Evolutionary conservation across 2,888 invertebrate genomes (phyloP).

Genomic region (Chydorus sphaericus): DNA sequence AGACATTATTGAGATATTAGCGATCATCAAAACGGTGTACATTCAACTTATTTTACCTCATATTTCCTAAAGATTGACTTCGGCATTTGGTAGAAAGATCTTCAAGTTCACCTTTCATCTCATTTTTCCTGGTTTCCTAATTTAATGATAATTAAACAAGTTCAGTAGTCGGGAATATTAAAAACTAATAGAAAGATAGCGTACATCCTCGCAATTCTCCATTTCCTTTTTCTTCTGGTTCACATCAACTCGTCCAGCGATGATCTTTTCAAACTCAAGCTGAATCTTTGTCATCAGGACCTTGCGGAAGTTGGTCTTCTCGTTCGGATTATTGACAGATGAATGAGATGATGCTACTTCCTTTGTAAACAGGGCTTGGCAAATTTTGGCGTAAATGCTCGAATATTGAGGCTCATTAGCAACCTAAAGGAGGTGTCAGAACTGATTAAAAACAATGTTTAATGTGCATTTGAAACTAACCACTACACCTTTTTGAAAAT

Average conservation of each 20-base stretch:
- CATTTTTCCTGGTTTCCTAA: conserved; percentile 50
- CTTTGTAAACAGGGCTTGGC: not conserved
- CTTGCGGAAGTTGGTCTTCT: conserved; percentile 49
- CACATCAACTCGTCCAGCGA: conserved; percentile 47
- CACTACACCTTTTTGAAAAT: conserved; percentile 70
- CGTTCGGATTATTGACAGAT: conserved; percentile 21
- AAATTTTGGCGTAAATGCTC: not conserved
- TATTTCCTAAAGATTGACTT: conserved; percentile 75
- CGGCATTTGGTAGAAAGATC: conserved; percentile 64
- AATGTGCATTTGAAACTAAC: not conserved
- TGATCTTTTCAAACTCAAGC: conserved; percentile 72
- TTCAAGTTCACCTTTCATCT: conserved; percentile 47
- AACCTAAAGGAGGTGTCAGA: conserved; percentile 21
- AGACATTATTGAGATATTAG: not conserved
- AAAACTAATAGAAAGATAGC: conserved; percentile 17
- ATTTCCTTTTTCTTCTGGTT: conserved; percentile 40
- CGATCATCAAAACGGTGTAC: not conserved
- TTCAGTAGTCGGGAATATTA: not conserved
- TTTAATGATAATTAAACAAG: not conserved
- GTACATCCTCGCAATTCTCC: conserved; percentile 40
- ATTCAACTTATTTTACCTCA: conserved; percentile 43
- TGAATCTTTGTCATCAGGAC: conserved; percentile 73
- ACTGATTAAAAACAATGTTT: not conserved
- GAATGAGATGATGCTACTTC: too few species aligned
- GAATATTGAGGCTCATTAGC: not conserved